Base-by-base conservation (phyloP, 1,140 invertebrate genomes). In the Dreissena polymorpha region DNA sequence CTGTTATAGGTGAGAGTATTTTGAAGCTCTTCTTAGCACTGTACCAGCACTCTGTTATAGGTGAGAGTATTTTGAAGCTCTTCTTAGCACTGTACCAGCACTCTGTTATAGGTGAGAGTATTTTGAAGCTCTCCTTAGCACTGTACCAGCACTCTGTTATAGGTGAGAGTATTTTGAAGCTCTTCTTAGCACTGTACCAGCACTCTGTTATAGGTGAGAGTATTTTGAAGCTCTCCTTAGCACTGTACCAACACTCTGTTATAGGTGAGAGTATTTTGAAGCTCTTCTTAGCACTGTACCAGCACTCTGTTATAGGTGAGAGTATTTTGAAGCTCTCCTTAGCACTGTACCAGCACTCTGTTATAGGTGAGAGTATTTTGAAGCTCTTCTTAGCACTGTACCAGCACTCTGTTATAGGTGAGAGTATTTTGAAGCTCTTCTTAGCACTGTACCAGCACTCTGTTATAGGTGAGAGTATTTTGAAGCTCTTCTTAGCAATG, bases 321-420 rank as follows among this genome's bases (percentile, higher is more conserved):
- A 72, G 70, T 23, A 72, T 49, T 12, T 27, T 82, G 71, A 68
- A 64, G 5, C n/a, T 82, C 21, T 53, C n/a, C 73, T 70, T 70
- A 49, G 79, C 68, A 18, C 57, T 82, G 79, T 82, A 82, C 49
- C 18, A 51, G 0, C 29, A 82, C 23, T 60, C 53, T 27, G 79
- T n/a, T n/a, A n/a, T 49, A 72, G 70, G 70, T 27, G 70, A 72
- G 70, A 72, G 70, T 23, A 72, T 49, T 12, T 27, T 82, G 71
- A 68, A 64, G 5, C n/a, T 82, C 21, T 53, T 14, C 73, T 70
- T 70, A 49, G 79, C 68, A 18, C 57, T 82, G 79, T 82, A 82
- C 49, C 18, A 51, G 0, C 29, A 82, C 23, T 60, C 53, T 27
- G 79, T n/a, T n/a, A n/a, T 49, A 72, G 70, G 70, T 27, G 70